phyloP scores from a whole-genome alignment of 2,888 invertebrate species.

The Melangyna quadrimaculata region DNA sequence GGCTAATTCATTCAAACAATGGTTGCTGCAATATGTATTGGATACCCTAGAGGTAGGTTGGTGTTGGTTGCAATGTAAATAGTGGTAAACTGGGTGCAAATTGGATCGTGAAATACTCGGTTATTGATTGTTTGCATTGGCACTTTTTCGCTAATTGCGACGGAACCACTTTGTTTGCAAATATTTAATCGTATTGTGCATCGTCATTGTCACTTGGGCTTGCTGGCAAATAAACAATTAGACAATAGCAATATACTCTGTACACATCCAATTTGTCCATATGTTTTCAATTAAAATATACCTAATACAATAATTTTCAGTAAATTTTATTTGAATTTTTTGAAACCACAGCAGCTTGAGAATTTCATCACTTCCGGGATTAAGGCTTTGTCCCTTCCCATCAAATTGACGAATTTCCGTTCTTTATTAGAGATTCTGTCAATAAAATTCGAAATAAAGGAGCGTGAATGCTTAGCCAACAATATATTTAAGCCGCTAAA shows the following conservation, averaged over 20 bases:
- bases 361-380: conserved; percentile 89
- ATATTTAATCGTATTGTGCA: conserved; percentile 42
- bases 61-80: conserved; percentile 35
- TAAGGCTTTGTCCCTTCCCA: conserved; percentile 86
- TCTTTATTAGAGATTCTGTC: conserved; percentile 92
- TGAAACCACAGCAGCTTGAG: conserved; percentile 84
- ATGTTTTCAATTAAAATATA: conserved; percentile 5
- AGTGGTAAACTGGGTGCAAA: conserved; percentile 26
- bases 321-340: conserved; percentile 22
- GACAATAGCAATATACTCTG: conserved; percentile 11
- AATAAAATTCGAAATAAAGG: conserved; percentile 86
- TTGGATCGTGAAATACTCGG: conserved; percentile 33
- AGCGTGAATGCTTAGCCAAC: conserved; percentile 89
- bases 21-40: conserved; percentile 90
- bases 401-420: conserved; percentile 92
- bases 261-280: conserved; percentile 17
- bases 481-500: conserved; percentile 94
- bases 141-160: conserved; percentile 51
- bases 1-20: conserved; percentile 93
- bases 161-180: conserved; percentile 43
- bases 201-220: background rate
- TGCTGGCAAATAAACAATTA: conserved; percentile 45
- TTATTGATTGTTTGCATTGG: conserved; percentile 48
- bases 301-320: conserved; percentile 13
- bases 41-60: conserved; percentile 83